Base-by-base conservation (phyloP, 1,140 invertebrate species). In the Drosophila bipectinata region DNA sequence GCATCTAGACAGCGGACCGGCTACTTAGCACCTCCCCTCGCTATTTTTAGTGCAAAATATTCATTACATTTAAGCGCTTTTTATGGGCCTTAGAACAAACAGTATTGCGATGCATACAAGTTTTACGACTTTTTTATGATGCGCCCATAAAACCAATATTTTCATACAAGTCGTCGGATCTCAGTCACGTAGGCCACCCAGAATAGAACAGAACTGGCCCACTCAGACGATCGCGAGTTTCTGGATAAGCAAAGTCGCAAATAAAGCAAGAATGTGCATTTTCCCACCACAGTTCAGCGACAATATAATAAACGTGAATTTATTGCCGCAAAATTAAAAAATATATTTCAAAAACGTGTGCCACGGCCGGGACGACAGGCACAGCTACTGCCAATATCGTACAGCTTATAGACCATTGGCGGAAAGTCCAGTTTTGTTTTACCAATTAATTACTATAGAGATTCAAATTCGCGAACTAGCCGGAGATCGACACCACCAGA, bases 131-230 rank as follows among this genome's bases (percentile, higher is more conserved):
- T 67, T 89, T 89, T 89, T 79, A 88, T 77, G 59, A 61, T 48
- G 49, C 53, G 24, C 48, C 63, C 56, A 80, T 85, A 80, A 84
- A 84, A 77, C 63, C 24, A 69, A 69, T 69, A 56, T 57, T 64
- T 59, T 52, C 21, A 45, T 73, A 55, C 41, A 69, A 48, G 66
- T 77, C 72, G 64, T 37, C 68, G 78, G 61, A 58, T 72, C 54
- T 72, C 67, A 83, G 83, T 88, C 83, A 88, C 83, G 83, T 88
- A 88, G 83, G 74, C 83, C 83, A 88, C 54, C 54, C 61, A 60
- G 48, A 66, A 67, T 49, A 41, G 61, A 58, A 45, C 53, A 63
- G 41, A 66, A 52, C 47, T 64, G 47, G 34, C 63, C 63, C 24
- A 68, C 52, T 47, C 53, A 54, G 39, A 67, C 61, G 30, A 54